Base-by-base conservation (phyloP, 1,140 invertebrate species). In the Temnothorax longispinosus region DNA sequence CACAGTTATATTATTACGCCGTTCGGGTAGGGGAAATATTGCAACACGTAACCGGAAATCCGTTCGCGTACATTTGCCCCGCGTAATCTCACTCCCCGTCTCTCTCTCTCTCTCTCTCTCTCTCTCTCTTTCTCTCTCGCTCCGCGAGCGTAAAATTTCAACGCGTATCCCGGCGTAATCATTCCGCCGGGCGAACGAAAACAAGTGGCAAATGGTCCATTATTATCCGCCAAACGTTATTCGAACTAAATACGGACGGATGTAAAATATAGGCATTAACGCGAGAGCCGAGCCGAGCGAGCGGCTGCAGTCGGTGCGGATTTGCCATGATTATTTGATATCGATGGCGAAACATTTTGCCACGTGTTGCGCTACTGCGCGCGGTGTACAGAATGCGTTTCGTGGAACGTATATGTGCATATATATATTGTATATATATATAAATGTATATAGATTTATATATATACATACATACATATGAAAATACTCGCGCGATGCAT, bases 321-420 rank as follows among this genome's bases (percentile, higher is more conserved):
- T 90, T 90, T 88, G 32, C 81, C 58, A 92, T 91, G 88, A 91
- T 90, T 92, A 90, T 92, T 92, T 92, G 86, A 92, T 90, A 85
- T 80, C 64, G 64, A 81, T 77, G 56, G 86, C 74, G 86, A 88
- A 91, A 91, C 87, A 88, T 91, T 91, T 91, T 91, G 65, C 90
- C 87, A 91, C 90, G 90, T 90, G 87, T 91, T 91, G 89, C 90
- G 78, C 88, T 88, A 74, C 52, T 18, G 84, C 62, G 84, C 75
- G 44, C 54, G 56, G 32, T 75, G 27, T 84, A 74, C 54, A 84
- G 80, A 84, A 84, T 90, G 86, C 58, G 87, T 78, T 90, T 82
- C 72, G 69, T 62, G 56, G 78, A 84, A 90, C 72, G 86, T 81
- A 50, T 67, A 78, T 35, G 15, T 15, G 21, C 32, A 18, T 60